Percentiles rank a stretch among this genome's conserved stretches.
phyloP scores from a whole-genome alignment of 2,113 vertebrate genomes.

The Callithrix jacchus region DNA sequence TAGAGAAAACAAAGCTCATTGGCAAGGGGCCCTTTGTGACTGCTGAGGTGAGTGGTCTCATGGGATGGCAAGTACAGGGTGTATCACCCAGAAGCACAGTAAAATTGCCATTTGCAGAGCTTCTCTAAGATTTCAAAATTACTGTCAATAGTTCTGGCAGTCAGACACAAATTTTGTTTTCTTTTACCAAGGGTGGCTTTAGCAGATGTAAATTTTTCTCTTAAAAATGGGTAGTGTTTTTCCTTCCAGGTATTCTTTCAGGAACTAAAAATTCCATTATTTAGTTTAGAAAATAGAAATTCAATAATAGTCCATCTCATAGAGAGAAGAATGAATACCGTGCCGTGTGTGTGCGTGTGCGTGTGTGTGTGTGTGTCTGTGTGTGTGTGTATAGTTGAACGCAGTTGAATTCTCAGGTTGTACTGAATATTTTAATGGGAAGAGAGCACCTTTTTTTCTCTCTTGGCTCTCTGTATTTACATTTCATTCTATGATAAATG shows the following conservation, averaged over 20 bases:
- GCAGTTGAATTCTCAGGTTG: background rate
- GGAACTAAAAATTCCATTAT: background rate
- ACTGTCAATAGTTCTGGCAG: background rate
- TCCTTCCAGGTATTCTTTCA: background rate
- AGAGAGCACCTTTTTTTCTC: background rate
- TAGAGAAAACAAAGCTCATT: background rate
- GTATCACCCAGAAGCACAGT: background rate
- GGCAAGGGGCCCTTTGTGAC: background rate
- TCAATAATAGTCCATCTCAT: background rate
- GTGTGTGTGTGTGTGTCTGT: fast-evolving
- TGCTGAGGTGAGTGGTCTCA: background rate
- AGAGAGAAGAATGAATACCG: background rate
- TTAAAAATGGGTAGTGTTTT: background rate
- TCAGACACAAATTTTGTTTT: background rate
- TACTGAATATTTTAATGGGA: background rate
- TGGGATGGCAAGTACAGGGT: background rate
- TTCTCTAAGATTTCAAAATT: conserved; percentile 7
- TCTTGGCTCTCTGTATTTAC: conserved; percentile 25
- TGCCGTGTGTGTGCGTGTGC: fast-evolving
- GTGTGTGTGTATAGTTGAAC: background rate
- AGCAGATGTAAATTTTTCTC: background rate
- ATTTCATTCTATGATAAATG: conserved; percentile 29
- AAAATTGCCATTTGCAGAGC: background rate
- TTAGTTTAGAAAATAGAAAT: background rate
- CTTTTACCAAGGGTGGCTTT: background rate